These are phyloP conservation scores for Hirtodrosophila cameraria DNA, from an alignment of 2,888 invertebrate species.

Conservation along the genomic window DNA sequence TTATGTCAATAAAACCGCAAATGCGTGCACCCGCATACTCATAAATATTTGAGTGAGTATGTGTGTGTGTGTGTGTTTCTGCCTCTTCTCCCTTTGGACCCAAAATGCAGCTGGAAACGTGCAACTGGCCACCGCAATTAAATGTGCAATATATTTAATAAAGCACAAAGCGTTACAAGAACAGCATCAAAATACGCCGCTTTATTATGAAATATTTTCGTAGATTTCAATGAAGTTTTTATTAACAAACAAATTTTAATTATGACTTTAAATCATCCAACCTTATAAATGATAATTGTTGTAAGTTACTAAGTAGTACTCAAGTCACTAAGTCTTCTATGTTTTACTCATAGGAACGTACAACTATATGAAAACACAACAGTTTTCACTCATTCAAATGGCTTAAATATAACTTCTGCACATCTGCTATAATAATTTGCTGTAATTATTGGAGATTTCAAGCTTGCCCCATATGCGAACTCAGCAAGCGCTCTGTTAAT, in stretches of 20 bases:
- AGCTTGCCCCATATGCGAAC: slow-evolving; percentile 37
- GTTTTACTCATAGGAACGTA: not conserved
- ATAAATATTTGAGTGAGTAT: slow-evolving; percentile 25
- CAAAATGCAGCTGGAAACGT: slow-evolving; percentile 1
- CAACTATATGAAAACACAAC: not conserved
- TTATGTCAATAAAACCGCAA: slow-evolving; percentile 57
- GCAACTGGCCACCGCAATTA: slow-evolving; percentile 31
- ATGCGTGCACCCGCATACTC: slow-evolving; percentile 48
- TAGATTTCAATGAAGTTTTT: too few species aligned
- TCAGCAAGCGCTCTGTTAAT: slow-evolving; percentile 23
- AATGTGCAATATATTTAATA: slow-evolving; percentile 30
- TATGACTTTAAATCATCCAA: too few species aligned
- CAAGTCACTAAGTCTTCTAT: not conserved
- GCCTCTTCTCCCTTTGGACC: not conserved
- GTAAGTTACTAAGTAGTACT: not conserved
- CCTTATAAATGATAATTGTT: too few species aligned
- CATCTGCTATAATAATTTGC: slow-evolving; percentile 24
- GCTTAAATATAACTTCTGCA: slow-evolving; percentile 16
- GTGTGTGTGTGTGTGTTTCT: not conserved
- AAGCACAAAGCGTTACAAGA: slow-evolving; percentile 8
- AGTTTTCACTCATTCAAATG: not conserved
- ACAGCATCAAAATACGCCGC: not conserved
- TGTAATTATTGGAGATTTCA: slow-evolving; percentile 52
- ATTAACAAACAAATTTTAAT: too few species aligned
- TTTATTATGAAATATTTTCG: too few species aligned